A percentile compares a stretch with the other conserved stretches of the same genome.
phyloP scores from a whole-genome alignment of 1,140 invertebrate genomes.

The Pissodes strobi region DNA sequence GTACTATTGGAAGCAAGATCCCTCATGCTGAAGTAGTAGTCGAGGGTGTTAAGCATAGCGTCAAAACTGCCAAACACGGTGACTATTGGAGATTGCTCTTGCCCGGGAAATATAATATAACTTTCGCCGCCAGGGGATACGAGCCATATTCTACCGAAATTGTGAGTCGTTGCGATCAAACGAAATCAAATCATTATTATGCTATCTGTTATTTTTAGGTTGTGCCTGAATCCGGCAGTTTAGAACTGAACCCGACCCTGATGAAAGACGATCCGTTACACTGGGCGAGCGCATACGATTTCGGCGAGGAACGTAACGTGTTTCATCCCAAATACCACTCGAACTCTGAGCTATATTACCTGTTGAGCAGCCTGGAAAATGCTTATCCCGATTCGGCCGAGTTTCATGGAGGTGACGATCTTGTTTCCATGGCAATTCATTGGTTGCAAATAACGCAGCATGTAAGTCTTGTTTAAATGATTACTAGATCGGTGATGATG shows the following conservation, averaged over 20 bases:
- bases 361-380: constrained; percentile 69
- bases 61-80: constrained; percentile 72
- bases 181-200: background rate
- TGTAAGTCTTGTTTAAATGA: too few species aligned
- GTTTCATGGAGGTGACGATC: constrained; percentile 66
- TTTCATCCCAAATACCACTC: constrained; percentile 63
- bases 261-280: constrained; percentile 73
- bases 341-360: constrained; percentile 65
- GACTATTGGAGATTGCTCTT: constrained; percentile 92
- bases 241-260: constrained; percentile 78
- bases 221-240: constrained; percentile 66
- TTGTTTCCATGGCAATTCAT: constrained; percentile 64
- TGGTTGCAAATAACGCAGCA: constrained; percentile 68
- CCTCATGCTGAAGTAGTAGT: constrained; percentile 75
- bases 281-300: constrained; percentile 82
- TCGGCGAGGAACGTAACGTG: constrained; percentile 62
- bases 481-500: too few species aligned
- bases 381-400: constrained; percentile 65
- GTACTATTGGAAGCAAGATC: constrained; percentile 75
- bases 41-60: constrained; percentile 71
- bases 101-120: constrained; percentile 87
- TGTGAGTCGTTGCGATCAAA: constrained; percentile 13
- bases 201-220: constrained; percentile 59
- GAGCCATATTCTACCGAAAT: constrained; percentile 44
- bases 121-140: constrained; percentile 67